A percentile compares a stretch with the other conserved stretches of the same genome.
phyloP scores from a whole-genome alignment of 2,797 vertebrate genomes.

The Allobates femoralis region DNA sequence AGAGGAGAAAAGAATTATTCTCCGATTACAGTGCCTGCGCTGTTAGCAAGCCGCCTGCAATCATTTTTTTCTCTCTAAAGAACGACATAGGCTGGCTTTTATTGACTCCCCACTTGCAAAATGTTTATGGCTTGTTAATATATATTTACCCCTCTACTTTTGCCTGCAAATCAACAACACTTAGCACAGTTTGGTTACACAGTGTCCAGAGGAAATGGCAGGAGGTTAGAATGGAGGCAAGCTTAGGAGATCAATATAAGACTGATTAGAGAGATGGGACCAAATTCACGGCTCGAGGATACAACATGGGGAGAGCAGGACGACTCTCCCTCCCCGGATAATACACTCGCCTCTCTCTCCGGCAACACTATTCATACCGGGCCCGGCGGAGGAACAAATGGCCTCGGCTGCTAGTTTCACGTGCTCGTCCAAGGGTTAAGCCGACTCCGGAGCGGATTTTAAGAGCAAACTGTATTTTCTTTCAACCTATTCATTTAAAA shows the following conservation, averaged over 20 bases:
- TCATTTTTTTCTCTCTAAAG: slow-evolving; percentile 75
- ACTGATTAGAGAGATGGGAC: slow-evolving; percentile 92
- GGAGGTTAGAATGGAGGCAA: slow-evolving; percentile 86
- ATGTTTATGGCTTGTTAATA: slow-evolving; percentile 88
- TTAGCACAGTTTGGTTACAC: slow-evolving; percentile 89
- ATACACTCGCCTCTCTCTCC: slow-evolving; percentile 77
- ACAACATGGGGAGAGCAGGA: slow-evolving; percentile 82
- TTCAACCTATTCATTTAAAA: slow-evolving; percentile 37
- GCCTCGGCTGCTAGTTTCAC: slow-evolving; percentile 64
- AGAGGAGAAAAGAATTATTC: slow-evolving; percentile 85
- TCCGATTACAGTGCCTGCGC: slow-evolving; percentile 83
- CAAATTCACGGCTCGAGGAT: slow-evolving; percentile 88
- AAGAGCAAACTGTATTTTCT: slow-evolving; percentile 51
- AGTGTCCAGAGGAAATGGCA: slow-evolving; percentile 87
- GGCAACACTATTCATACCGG: slow-evolving; percentile 76
- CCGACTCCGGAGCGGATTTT: slow-evolving; percentile 2
- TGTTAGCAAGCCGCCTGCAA: slow-evolving; percentile 84
- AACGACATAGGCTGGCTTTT: slow-evolving; percentile 83
- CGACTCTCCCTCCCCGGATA: slow-evolving; percentile 78
- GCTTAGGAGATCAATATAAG: slow-evolving; percentile 87
- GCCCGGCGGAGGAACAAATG: slow-evolving; percentile 72
- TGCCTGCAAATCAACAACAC: slow-evolving; percentile 88
- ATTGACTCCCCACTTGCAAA: slow-evolving; percentile 86
- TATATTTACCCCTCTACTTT: slow-evolving; percentile 89
- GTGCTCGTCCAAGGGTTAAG: slow-evolving; percentile 45